These are phyloP conservation scores for Oeneis ivallda DNA, from an alignment of 2,888 invertebrate species.

Conservation along the genomic window DNA sequence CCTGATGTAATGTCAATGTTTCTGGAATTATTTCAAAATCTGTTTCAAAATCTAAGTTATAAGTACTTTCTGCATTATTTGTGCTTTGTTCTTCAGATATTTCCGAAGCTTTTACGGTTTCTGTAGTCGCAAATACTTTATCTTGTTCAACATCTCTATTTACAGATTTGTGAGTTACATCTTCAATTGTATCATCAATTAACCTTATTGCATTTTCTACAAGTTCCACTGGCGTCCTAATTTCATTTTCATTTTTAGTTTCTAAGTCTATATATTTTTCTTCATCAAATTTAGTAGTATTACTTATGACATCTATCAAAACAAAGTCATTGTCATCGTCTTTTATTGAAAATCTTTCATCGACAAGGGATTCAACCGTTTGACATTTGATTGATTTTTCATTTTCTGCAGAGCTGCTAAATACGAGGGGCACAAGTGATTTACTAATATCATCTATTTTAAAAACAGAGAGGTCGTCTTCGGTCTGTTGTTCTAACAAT, in stretches of 20 bases:
- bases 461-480: constrained; percentile 10
- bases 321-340: constrained; percentile 36
- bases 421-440: constrained; percentile 59
- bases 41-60: constrained; percentile 15
- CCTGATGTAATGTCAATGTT: constrained; percentile 1
- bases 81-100: not conserved
- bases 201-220: constrained; percentile 38
- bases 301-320: constrained; percentile 31
- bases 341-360: constrained; percentile 24
- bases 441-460: constrained; percentile 38
- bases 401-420: constrained; percentile 51
- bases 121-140: constrained; percentile 6
- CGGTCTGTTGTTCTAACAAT: too few species aligned
- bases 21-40: constrained; percentile 33
- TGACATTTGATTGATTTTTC: constrained; percentile 44
- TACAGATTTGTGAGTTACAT: constrained; percentile 18
- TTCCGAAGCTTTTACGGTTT: constrained; percentile 12
- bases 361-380: constrained; percentile 22
- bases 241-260: constrained; percentile 24
- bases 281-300: constrained; percentile 7
- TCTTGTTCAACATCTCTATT: not conserved
- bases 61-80: not conserved
- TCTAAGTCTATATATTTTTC: constrained; percentile 2
- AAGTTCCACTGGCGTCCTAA: constrained; percentile 26
- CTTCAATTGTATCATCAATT: constrained; percentile 35